Evolutionary conservation across 2,888 invertebrate species (phyloP).

Genomic region (Zygogramma bicolorata): DNA sequence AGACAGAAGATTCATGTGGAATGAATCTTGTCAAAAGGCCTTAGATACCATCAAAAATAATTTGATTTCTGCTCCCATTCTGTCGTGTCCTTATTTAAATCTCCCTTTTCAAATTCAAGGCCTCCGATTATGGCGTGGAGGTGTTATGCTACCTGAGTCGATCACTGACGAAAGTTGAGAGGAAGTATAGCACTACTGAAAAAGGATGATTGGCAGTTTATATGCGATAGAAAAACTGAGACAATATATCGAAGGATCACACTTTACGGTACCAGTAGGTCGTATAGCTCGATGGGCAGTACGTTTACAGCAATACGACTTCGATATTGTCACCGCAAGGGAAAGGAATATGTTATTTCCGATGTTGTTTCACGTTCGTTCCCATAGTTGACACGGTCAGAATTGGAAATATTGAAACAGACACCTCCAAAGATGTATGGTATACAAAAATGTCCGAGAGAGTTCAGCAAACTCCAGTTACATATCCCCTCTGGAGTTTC

Average conservation of each 20-base stretch:
- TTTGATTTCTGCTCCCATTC: conserved; percentile 33
- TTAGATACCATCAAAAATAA: conserved; percentile 23
- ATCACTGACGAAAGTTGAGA: neutral
- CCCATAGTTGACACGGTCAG: conserved; percentile 22
- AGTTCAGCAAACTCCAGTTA: neutral
- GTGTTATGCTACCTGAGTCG: neutral
- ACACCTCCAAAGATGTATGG: neutral
- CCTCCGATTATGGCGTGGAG: conserved; percentile 24
- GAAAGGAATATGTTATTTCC: conserved; percentile 28
- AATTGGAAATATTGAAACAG: neutral
- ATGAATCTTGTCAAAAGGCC: conserved; percentile 25
- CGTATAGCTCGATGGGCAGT: conserved; percentile 46
- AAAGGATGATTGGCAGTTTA: conserved; percentile 29
- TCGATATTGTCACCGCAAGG: conserved; percentile 33
- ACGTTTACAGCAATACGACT: neutral
- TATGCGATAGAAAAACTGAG: too few relatives aligned
- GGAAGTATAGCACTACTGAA: neutral
- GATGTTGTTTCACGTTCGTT: conserved; percentile 26
- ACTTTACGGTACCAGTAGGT: conserved; percentile 40
- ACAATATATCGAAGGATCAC: too few relatives aligned
- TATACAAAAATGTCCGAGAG: neutral
- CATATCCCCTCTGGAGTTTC: neutral
- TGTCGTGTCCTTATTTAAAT: conserved; percentile 39
- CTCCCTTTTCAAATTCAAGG: conserved; percentile 43
- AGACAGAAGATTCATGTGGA: conserved; percentile 32